These are phyloP conservation scores for Uloborus plumipes DNA, from an alignment of 2,888 invertebrate species.

Conservation along the genomic window DNA sequence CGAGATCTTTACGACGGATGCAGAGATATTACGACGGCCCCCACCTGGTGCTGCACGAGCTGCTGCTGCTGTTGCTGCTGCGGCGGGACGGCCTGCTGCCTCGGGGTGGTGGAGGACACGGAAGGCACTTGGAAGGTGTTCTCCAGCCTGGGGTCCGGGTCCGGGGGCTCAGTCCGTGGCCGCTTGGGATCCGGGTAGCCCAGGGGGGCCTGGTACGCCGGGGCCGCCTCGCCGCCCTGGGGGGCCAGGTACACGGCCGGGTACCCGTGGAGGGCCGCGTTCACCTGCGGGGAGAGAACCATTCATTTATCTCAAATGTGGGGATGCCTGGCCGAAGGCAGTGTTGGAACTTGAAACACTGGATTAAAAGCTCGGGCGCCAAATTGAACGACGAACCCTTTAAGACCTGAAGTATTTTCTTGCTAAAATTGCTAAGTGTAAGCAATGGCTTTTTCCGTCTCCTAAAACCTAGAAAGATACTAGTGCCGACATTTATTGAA, in stretches of 20 bases:
- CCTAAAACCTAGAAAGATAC: no score
- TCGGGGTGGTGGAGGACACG: constrained; percentile 65
- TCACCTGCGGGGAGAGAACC: not conserved
- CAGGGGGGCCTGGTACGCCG: constrained; percentile 41
- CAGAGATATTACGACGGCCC: no score
- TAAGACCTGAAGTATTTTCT: no score
- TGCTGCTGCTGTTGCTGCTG: constrained; percentile 57
- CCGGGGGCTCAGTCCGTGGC: constrained; percentile 50
- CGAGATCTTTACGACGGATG: no score
- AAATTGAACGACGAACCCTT: no score
- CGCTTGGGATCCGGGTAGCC: constrained; percentile 56
- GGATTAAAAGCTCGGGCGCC: no score
- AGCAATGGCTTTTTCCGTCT: no score
- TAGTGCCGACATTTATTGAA: no score
- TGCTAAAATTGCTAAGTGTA: no score
- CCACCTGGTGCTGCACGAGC: not conserved
- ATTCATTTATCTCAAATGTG: no score
- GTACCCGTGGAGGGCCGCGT: constrained; percentile 31
- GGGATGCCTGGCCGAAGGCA: no score
- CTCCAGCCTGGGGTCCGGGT: constrained; percentile 42
- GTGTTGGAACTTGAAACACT: no score
- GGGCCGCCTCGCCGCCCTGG: not conserved
- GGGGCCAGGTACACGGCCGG: constrained; percentile 10
- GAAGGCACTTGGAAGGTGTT: constrained; percentile 67
- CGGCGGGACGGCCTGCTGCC: constrained; percentile 43